Evolutionary conservation across 2,113 vertebrate species (phyloP), one percentile per base, ranked within the genome.

Genomic region (Stegastes partitus): DNA sequence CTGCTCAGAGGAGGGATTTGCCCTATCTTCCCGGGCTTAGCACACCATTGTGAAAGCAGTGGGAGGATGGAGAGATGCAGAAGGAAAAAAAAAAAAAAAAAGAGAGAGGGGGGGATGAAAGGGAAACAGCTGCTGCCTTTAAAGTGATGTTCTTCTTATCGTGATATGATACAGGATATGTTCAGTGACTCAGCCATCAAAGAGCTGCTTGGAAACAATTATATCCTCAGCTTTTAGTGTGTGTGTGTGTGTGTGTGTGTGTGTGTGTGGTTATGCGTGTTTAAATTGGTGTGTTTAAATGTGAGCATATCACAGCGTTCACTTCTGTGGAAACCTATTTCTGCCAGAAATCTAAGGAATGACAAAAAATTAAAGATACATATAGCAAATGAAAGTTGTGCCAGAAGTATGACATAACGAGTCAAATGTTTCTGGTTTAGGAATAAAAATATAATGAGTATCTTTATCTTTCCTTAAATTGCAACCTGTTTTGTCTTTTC

Each of bases 1-100:
- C 89, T 68, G 82, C 92, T 90, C 89, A 88, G 88, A 87, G 84
- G 89, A 92, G 86, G 89, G 89, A 91, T 93, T 93, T 92, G 90
- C 88, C 89, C 89, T 91, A 91, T 93, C 91, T 93, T 92, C 67
- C 83, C 85, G 83, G 87, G 89, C 88, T 91, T 91, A 91, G 81
- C 77, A 72, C 90, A 87, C 78, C 87, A 92, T 91, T 89, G 88
- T 91, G 86, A 91, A 89, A 87, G 92, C 90, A 88, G 92, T 93
- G 89, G 92, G 92, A 89, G 89, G 91, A 92, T 89, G 83, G 89
- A 90, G 82, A 71, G 87, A 91, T 76, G 86, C 58, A 83, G 87
- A 57, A 77, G 69, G 76, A 73, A 77, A 76, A 74, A n/a, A n/a
- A n/a, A n/a, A n/a, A n/a, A n/a, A n/a, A n/a, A n/a, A n/a, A n/a